These are phyloP conservation scores for Campaea margaritaria DNA, from an alignment of 2,888 invertebrate genomes.

Conservation along the genomic window DNA sequence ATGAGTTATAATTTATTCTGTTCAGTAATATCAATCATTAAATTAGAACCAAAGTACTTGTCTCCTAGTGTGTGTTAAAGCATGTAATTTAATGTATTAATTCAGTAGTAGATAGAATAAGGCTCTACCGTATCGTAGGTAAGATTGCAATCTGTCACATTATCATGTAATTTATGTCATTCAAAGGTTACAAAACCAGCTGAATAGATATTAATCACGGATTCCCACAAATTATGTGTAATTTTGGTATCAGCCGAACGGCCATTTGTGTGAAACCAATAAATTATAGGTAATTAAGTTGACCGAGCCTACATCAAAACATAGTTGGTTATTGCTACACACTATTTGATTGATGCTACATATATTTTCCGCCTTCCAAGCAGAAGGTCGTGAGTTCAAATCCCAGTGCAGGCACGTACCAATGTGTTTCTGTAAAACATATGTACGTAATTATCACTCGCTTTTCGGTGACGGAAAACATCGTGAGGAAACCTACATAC, in stretches of 20 bases:
- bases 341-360: too few species aligned
- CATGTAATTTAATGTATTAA: background rate
- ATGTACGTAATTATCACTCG: too few species aligned
- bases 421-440: too few species aligned
- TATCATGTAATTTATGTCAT: conserved; percentile 25
- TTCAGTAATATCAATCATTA: background rate
- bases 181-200: conserved; percentile 22
- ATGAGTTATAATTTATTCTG: background rate
- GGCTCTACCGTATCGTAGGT: background rate
- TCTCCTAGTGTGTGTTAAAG: background rate
- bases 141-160: conserved; percentile 18
- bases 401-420: too few species aligned
- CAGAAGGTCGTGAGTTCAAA: too few species aligned
- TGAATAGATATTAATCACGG: conserved; percentile 24
- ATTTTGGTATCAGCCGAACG: conserved; percentile 23
- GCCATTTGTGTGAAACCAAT: conserved; percentile 28
- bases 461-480: too few species aligned
- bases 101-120: background rate
- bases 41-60: background rate
- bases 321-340: conserved; percentile 7
- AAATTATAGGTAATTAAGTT: conserved; percentile 30
- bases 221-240: conserved; percentile 18
- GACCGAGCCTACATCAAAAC: conserved; percentile 2
- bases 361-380: too few species aligned
- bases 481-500: too few species aligned